Evolutionary conservation across 1,140 invertebrate genomes (phyloP).

Genomic region (Drosophila willistoni): DNA sequence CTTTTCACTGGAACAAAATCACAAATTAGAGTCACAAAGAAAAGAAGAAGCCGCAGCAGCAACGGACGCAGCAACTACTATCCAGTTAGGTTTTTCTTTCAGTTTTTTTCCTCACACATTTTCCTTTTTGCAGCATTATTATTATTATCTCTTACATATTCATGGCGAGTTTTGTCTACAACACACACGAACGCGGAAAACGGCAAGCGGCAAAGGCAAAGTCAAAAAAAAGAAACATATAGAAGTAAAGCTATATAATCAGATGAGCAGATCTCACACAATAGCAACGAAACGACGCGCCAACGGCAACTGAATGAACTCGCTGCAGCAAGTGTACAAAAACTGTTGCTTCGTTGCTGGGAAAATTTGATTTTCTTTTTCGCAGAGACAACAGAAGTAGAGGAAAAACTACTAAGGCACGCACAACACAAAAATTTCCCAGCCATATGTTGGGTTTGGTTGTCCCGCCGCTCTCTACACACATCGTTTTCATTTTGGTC

Average conservation of each 20-base stretch:
- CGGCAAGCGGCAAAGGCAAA: conserved; percentile 24
- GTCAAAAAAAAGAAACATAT: conserved; percentile 35
- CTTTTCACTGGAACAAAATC: conserved; percentile 24
- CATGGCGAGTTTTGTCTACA: conserved; percentile 15
- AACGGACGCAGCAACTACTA: background rate
- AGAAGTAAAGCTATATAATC: conserved; percentile 35
- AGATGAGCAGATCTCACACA: conserved; percentile 28
- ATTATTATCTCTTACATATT: conserved; percentile 36
- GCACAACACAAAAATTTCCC: conserved; percentile 5
- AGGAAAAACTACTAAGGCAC: conserved; percentile 35
- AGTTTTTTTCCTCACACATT: background rate
- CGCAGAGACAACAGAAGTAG: background rate
- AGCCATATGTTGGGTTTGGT: conserved; percentile 13
- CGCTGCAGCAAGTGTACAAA: conserved; percentile 27
- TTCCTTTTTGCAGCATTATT: conserved; percentile 5
- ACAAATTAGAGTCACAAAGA: background rate
- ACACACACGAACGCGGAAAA: conserved; percentile 24
- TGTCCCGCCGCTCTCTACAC: background rate
- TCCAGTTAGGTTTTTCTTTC: background rate
- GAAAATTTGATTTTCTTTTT: conserved; percentile 50
- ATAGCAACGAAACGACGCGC: conserved; percentile 22
- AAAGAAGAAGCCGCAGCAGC: background rate
- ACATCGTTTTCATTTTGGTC: conserved; percentile 5
- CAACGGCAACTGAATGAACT: conserved; percentile 61
- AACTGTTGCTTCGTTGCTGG: conserved; percentile 39